Evolutionary conservation across 2,888 invertebrate genomes (phyloP), one percentile per base, ranked within the genome.

Genomic region (Agrypnus murinus): DNA sequence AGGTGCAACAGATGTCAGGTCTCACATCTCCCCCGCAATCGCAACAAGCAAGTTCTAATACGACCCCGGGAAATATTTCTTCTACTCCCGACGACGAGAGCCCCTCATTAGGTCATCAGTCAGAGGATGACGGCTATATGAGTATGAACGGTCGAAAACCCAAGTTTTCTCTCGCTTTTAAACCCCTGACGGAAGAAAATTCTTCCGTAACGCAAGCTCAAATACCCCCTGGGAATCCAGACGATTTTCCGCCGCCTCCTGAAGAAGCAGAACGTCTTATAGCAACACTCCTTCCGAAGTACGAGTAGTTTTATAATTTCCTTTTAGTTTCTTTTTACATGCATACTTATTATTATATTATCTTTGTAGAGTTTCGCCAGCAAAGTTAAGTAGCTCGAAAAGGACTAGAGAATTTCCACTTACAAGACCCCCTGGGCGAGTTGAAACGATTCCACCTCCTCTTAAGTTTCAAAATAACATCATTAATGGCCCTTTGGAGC

Each of bases 111-210:
- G 91, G 93, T 79, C 94, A 94, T 85, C 94, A 94, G 84, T 94
- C 94, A 67, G 95, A 95, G 85, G 95, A 95, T 90, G 95, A 95
- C 90, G 95, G 95, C 85, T 95, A 95, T 87, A 95, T 95, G 94
- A 95, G 95, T 87, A 93, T 95, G 90, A 95, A 95, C 90, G 95
- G 95, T 79, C 90, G 94, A 84, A 92, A 92, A 85, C 90, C 92
- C 78, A 92, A 92, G 86, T 92, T 92, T 86, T 90, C 91, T 83
- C 86, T 92, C 84, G 90, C 89, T 84, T 92, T 90, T 87, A 91
- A 88, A 87, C 92, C 89, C 81, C 84, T 85, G 45, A 89, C 89
- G 73, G 90, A 90, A 84, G 87, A 87, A 80, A 80, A 83, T 65
- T 82, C 83, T 63, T 57, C 69, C 14, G 38, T 73, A 31, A 69